phyloP scores from a whole-genome alignment of 1,140 invertebrate genomes.

The Macrobrachium rosenbergii region DNA sequence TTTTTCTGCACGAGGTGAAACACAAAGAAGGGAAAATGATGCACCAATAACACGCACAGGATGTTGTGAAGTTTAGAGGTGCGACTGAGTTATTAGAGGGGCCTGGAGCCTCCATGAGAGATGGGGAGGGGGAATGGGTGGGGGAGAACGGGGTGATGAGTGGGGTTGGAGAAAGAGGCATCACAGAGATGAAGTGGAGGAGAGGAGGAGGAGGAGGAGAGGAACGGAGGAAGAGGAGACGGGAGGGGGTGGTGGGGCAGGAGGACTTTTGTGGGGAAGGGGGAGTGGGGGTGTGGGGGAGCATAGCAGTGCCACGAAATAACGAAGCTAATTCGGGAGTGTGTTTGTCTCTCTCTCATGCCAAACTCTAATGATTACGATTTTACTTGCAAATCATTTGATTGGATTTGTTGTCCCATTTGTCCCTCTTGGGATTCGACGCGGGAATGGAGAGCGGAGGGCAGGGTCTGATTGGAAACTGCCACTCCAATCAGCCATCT shows the following conservation, averaged over 20 bases:
- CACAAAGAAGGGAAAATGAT: not conserved
- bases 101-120: no score
- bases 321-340: slow-evolving; percentile 8
- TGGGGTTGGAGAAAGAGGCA: not conserved
- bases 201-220: not conserved
- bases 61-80: no score
- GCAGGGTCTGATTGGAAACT: slow-evolving; percentile 24
- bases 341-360: slow-evolving; percentile 19
- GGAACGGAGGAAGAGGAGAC: not conserved
- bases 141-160: not conserved
- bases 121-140: not conserved
- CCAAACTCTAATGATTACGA: slow-evolving; percentile 48
- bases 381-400: slow-evolving; percentile 50
- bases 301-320: not conserved
- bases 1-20: no score
- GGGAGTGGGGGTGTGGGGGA: not conserved
- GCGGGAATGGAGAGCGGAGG: slow-evolving; percentile 1
- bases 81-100: no score
- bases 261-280: not conserved
- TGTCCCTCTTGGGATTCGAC: slow-evolving; percentile 26
- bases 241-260: not conserved
- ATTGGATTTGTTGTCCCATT: slow-evolving; percentile 43
- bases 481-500: slow-evolving; percentile 29
- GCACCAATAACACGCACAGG: no score
- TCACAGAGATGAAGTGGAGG: not conserved